phyloP scores from a whole-genome alignment of 2,888 invertebrate genomes.

The Ectobius pallidus region DNA sequence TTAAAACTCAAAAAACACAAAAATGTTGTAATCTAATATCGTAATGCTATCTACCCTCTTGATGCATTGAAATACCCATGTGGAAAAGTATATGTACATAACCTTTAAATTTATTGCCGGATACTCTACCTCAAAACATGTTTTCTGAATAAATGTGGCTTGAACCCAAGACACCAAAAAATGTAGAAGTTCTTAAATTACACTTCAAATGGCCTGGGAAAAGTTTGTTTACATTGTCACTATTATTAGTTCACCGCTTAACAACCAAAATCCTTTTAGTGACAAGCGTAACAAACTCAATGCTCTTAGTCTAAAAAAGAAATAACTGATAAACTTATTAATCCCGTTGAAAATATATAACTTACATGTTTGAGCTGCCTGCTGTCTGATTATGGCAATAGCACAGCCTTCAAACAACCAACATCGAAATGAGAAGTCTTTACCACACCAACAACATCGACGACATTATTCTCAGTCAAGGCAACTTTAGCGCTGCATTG shows the following conservation, averaged over 20 bases:
- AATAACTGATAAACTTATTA: too few species aligned
- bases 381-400: neutral
- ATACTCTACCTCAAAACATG: too few species aligned
- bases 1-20: too few species aligned
- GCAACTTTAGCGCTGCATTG: constrained; percentile 23
- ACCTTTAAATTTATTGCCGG: too few species aligned
- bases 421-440: neutral
- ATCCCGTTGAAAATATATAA: too few species aligned
- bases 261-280: neutral
- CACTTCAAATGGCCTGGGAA: constrained; percentile 23
- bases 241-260: constrained; percentile 33
- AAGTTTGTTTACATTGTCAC: constrained; percentile 29
- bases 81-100: too few species aligned
- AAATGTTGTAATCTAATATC: too few species aligned
- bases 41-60: too few species aligned
- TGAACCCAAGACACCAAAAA: too few species aligned
- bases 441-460: neutral
- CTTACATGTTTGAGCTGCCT: constrained; percentile 16
- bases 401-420: neutral
- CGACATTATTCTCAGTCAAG: neutral
- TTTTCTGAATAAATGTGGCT: too few species aligned
- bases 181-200: constrained; percentile 12
- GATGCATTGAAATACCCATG: too few species aligned
- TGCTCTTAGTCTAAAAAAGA: too few species aligned
- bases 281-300: constrained; percentile 4